Conservation (phyloP, 2,113 vertebrate species). For the Platysternon megacephalum region DNA sequence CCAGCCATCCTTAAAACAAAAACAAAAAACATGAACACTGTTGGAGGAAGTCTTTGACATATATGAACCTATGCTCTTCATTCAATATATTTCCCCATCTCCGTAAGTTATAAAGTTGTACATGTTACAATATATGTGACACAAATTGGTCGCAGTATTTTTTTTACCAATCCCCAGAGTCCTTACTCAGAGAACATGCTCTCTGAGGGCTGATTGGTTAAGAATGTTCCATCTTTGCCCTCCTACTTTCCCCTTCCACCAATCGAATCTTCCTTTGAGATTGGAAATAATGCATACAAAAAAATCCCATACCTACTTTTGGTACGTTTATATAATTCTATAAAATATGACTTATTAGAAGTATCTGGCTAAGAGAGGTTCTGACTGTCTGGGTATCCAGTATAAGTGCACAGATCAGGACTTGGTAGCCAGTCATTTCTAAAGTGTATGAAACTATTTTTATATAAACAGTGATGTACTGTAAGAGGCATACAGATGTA, state of each 20-base stretch:
- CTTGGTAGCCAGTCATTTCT: background rate
- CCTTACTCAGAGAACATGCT: conserved; percentile 22
- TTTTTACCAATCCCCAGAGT: conserved; percentile 43
- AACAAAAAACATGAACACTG: conserved; percentile 30
- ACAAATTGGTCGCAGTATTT: conserved; percentile 52
- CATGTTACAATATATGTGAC: conserved; percentile 74
- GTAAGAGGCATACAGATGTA: background rate
- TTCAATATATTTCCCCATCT: conserved; percentile 76
- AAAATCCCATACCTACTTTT: background rate
- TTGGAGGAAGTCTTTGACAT: conserved; percentile 75
- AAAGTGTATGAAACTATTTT: background rate
- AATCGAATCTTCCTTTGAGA: conserved; percentile 10
- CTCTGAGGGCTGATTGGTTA: conserved; percentile 46
- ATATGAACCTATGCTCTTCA: conserved; percentile 78
- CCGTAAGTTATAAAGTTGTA: conserved; percentile 76
- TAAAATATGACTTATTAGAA: background rate
- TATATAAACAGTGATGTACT: background rate
- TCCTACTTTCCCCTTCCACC: conserved; percentile 23
- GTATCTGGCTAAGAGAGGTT: background rate
- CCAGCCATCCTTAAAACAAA: conserved; percentile 71
- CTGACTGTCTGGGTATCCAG: background rate
- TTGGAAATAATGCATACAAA: background rate
- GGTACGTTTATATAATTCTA: background rate
- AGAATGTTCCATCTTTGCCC: conserved; percentile 33
- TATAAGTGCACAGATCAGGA: background rate